A percentile compares a stretch with the other conserved stretches of the same genome.
phyloP scores from a whole-genome alignment of 37 sponge, comb jelly and placozoan genomes.

The Ianthella basta region DNA sequence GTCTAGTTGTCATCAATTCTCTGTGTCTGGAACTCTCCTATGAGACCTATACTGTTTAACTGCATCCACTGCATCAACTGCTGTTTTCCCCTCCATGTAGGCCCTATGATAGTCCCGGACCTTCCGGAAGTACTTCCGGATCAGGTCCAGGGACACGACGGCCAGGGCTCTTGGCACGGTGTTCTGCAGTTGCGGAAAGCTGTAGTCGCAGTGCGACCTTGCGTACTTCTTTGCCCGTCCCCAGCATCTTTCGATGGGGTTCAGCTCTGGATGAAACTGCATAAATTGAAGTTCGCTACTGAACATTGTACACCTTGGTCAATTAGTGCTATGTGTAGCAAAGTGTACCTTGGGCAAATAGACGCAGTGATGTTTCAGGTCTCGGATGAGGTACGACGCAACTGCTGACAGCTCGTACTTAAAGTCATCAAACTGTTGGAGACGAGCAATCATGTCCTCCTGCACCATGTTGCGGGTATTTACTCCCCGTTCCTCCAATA shows the following conservation, averaged over 20 bases:
- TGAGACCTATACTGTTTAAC: neutral
- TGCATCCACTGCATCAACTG: neutral
- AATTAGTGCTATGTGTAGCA: no score
- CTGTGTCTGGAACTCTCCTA: neutral
- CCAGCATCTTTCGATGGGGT: conserved; percentile 50
- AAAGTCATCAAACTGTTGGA: conserved; percentile 28
- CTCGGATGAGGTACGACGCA: no score
- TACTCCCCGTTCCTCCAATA: conserved; percentile 33
- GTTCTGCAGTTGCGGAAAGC: no score
- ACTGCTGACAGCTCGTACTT: no score
- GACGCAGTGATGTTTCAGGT: no score
- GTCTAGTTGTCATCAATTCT: neutral
- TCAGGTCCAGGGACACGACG: conserved; percentile 25
- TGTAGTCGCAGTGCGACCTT: no score
- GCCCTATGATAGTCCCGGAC: conserved; percentile 33
- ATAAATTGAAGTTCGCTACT: no score
- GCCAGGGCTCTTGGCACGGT: no score
- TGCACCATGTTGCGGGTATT: conserved; percentile 27
- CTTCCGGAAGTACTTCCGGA: conserved; percentile 40
- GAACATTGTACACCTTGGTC: no score
- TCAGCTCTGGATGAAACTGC: conserved; percentile 51
- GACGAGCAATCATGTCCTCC: conserved; percentile 33
- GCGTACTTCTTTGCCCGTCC: conserved; percentile 44
- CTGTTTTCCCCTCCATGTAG: conserved; percentile 42
- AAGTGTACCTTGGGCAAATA: no score